These are phyloP conservation scores for Drosophila biarmipes DNA, from an alignment of 1,140 invertebrate genomes.

Conservation along the genomic window DNA sequence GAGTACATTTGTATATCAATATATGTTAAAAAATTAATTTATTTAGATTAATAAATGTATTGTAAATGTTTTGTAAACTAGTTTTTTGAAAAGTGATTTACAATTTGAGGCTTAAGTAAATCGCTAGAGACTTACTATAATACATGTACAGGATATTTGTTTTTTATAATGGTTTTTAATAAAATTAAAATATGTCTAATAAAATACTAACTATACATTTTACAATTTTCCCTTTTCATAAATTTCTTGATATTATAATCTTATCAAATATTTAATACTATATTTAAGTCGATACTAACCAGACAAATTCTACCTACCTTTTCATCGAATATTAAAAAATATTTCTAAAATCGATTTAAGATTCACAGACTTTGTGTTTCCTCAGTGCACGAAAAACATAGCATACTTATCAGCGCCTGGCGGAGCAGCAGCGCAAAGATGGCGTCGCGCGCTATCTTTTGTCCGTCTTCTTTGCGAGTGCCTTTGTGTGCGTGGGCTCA, in stretches of 20 bases:
- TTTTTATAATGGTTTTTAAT: no score
- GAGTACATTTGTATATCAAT: background rate
- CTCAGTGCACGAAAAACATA: slow-evolving; percentile 46
- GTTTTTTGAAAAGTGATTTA: no score
- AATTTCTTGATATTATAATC: no score
- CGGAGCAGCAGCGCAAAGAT: slow-evolving; percentile 56
- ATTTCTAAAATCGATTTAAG: background rate
- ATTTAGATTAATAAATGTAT: background rate
- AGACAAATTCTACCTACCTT: no score
- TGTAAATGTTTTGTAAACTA: no score
- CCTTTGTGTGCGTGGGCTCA: slow-evolving; percentile 22
- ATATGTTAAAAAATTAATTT: background rate
- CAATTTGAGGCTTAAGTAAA: no score
- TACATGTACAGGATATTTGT: no score
- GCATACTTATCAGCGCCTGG: slow-evolving; percentile 74
- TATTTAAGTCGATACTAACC: background rate
- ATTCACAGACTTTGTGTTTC: background rate
- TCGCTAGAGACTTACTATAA: no score
- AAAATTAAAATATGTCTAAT: no score
- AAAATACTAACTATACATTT: no score
- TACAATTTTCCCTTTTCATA: no score
- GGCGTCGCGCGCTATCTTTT: slow-evolving; percentile 72
- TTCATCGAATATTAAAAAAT: no score
- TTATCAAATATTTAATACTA: background rate
- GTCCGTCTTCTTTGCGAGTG: slow-evolving; percentile 33